phyloP scores from a whole-genome alignment of 2,888 invertebrate species.

The Scaptomyza flava region DNA sequence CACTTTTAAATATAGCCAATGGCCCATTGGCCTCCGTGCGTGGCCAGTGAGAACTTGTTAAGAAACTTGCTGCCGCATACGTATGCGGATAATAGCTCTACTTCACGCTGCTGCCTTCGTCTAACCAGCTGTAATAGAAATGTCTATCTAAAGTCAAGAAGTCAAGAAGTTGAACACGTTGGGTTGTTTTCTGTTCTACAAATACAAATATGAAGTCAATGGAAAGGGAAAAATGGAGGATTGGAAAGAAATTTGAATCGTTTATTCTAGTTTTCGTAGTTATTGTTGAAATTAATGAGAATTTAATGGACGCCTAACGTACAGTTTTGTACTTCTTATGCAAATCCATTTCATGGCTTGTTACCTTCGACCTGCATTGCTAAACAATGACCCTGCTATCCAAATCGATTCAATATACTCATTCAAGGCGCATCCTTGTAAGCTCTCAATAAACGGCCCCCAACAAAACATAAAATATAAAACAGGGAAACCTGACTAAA shows the following conservation, averaged over 20 bases:
- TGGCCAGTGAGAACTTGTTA: constrained; percentile 42
- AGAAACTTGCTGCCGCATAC: constrained; percentile 9
- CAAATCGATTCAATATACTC: background rate
- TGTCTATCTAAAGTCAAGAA: constrained; percentile 25
- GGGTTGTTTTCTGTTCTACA: background rate
- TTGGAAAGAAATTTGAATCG: too few relatives aligned
- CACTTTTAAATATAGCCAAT: constrained; percentile 56
- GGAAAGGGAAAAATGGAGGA: too few relatives aligned
- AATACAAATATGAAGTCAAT: background rate
- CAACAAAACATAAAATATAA: too few relatives aligned
- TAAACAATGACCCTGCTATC: background rate
- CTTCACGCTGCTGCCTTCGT: constrained; percentile 14
- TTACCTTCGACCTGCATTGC: background rate
- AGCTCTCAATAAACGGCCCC: background rate
- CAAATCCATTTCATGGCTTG: background rate
- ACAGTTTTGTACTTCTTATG: background rate
- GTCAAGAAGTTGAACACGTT: constrained; percentile 1
- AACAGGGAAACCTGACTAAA: too few relatives aligned
- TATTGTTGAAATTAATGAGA: too few relatives aligned
- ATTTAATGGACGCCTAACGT: too few relatives aligned
- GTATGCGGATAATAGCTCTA: constrained; percentile 1
- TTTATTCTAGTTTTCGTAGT: too few relatives aligned
- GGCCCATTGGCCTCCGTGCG: constrained; percentile 36
- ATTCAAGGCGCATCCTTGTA: background rate
- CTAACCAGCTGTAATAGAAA: constrained; percentile 32